Evolutionary conservation across 2,888 invertebrate species (phyloP), one percentile per base, ranked within the genome.

Genomic region (Lissocephala sabroskyi): DNA sequence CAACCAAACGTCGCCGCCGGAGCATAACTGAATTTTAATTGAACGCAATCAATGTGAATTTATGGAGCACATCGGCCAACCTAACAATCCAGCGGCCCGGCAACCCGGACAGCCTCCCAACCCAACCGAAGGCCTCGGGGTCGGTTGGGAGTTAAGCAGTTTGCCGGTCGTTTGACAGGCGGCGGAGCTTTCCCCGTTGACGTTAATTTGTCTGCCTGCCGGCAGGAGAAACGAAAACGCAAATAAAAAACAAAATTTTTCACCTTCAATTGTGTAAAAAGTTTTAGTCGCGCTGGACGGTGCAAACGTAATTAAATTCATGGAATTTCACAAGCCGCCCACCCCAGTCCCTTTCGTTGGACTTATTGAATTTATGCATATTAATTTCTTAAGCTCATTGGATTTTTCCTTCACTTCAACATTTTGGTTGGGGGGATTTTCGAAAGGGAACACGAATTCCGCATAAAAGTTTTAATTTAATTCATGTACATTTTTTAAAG

Each of bases 21-120:
- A 73, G 78, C 79, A 82, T 80, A 82, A 81, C 81, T 82, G 82
- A 82, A 82, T 82, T 82, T 83, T 83, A 83, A 83, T 83, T 83
- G 82, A 76, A 82, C 79, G 74, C 82, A 83, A 83, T 83, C 83
- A 83, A 83, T 82, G 82, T 76, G 77, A 81, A 80, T 81, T 80
- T 73, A 80, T 80, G 57, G 53, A 73, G 49, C 54, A 51, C 59
- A 47, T 50, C 11, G 41, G 9, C 14, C 28, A n/a, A 16, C 6
- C 29, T 41, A n/a, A n/a, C n/a, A n/a, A n/a, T n/a, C n/a, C n/a
- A n/a, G n/a, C n/a, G n/a, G n/a, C n/a, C n/a, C n/a, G n/a, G n/a
- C n/a, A n/a, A n/a, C 29, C 52, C 73, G 65, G 33, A 45, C 49
- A 28, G 49, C 41, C 49, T 16, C 5, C 39, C 32, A 33, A 3